Evolutionary conservation across 1,140 invertebrate genomes (phyloP), one percentile per base, ranked within the genome.

Genomic region (Panagrolaimus sp.): DNA sequence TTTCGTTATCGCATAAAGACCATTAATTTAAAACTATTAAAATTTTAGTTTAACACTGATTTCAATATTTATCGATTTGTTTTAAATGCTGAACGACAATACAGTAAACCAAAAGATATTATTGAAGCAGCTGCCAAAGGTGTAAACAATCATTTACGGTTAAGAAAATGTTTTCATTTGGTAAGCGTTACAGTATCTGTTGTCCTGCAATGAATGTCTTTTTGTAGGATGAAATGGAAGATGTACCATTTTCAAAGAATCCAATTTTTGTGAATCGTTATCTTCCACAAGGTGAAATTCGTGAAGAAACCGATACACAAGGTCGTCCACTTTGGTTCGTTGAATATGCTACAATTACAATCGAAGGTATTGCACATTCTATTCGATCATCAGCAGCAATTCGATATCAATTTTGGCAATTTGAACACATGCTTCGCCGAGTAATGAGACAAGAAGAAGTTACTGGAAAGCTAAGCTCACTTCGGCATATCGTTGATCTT

Each of bases 51-150:
- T 63, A 74, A 82, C 65, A 80, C 75, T 7, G 82, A 82, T 51
- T 82, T 82, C 78, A 82, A 82, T 65, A 72, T 82, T 23, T 83
- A 78, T 64, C 80, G 80, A 16, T 82, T 81, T 65, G 48, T 82
- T 25, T 45, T 82, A 62, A 70, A 72, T 57, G 72, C 80, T 13
- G 80, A 82, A 63, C 44, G 78, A 43, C 48, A 57, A 9, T 65
- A 72, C 67, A 77, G 76, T 45, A 77, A 66, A 44, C 65, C 70
- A 23, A 74, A 76, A 27, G 80, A 82, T 8, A 69, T 82, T 61
- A 68, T 82, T 20, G 78, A 82, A 48, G 27, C 62, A 25, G 80
- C 80, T n/a, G 73, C 72, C 0, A 76, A 76, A 44, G 71, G 71
- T 31, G 67, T 82, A 0, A 77, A 79, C 45, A 74, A 80, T 45